These are phyloP conservation scores for Sebastiscus tertius DNA, from an alignment of 2,797 vertebrate genomes.

Conservation along the genomic window DNA sequence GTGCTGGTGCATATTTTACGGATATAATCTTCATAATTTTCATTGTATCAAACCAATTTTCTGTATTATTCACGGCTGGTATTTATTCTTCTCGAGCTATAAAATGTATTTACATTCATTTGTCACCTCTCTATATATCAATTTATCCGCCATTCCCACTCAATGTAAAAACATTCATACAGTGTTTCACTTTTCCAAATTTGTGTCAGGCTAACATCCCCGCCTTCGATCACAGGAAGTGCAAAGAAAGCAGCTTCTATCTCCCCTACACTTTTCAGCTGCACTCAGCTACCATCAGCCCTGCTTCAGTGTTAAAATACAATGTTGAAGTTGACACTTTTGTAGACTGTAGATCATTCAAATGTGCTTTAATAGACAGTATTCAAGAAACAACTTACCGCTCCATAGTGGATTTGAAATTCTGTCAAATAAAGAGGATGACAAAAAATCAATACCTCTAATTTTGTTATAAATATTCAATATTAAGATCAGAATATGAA, in stretches of 20 bases:
- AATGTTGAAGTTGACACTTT: background rate
- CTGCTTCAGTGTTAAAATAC: background rate
- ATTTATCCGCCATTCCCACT: background rate
- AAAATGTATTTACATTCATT: background rate
- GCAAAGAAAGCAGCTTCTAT: background rate
- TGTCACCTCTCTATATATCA: background rate
- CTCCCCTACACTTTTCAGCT: no score
- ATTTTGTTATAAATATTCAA: background rate
- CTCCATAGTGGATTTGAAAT: background rate
- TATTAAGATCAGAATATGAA: background rate
- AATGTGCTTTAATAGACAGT: background rate
- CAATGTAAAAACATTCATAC: background rate
- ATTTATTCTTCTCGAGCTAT: background rate
- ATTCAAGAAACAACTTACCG: slow-evolving; percentile 2
- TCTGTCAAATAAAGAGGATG: background rate
- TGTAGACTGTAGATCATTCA: no score
- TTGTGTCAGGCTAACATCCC: background rate
- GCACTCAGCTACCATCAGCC: no score
- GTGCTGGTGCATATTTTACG: background rate
- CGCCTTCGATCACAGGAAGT: background rate
- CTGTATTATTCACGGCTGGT: background rate
- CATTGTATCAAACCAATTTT: background rate
- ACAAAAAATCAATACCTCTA: accelerated
- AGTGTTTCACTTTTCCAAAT: background rate
- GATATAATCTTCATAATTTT: background rate